These are phyloP conservation scores for Cenopis cana DNA, from an alignment of 2,888 invertebrate genomes.

Conservation along the genomic window DNA sequence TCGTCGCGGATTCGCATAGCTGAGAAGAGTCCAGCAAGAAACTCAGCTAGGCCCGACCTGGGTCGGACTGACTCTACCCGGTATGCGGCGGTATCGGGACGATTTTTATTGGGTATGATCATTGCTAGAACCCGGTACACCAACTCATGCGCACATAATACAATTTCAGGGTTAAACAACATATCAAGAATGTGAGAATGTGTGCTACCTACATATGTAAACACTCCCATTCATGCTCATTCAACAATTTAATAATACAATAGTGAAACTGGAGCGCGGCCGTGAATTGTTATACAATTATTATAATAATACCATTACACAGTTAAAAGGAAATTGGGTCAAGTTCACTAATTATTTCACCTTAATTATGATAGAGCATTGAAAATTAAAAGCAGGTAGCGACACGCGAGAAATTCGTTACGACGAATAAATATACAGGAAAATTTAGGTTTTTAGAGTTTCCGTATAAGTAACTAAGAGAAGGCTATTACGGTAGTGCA, in stretches of 20 bases:
- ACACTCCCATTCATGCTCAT: constrained; percentile 15
- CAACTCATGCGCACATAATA: too few relatives aligned
- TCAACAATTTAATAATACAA: neutral
- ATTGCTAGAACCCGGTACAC: too few relatives aligned
- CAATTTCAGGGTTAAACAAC: neutral
- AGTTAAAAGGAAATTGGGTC: constrained; percentile 35
- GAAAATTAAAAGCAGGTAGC: neutral
- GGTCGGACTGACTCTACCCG: too few relatives aligned
- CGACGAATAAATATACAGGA: neutral
- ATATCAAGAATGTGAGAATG: neutral
- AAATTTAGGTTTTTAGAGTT: too few relatives aligned
- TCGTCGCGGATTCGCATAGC: too few relatives aligned
- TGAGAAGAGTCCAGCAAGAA: too few relatives aligned
- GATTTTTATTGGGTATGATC: too few relatives aligned
- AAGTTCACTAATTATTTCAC: constrained; percentile 31
- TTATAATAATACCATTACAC: constrained; percentile 16
- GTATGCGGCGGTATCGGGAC: too few relatives aligned
- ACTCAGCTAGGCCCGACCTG: too few relatives aligned
- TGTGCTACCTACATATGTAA: constrained; percentile 1
- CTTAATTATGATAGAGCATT: constrained; percentile 33
- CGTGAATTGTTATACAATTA: constrained; percentile 30
- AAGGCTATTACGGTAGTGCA: too few relatives aligned
- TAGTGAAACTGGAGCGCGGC: constrained; percentile 29
- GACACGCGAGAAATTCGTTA: constrained; percentile 8
- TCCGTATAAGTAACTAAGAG: too few relatives aligned